phyloP scores from a whole-genome alignment of 1,140 invertebrate genomes.

The Calliopsis andreniformis region DNA sequence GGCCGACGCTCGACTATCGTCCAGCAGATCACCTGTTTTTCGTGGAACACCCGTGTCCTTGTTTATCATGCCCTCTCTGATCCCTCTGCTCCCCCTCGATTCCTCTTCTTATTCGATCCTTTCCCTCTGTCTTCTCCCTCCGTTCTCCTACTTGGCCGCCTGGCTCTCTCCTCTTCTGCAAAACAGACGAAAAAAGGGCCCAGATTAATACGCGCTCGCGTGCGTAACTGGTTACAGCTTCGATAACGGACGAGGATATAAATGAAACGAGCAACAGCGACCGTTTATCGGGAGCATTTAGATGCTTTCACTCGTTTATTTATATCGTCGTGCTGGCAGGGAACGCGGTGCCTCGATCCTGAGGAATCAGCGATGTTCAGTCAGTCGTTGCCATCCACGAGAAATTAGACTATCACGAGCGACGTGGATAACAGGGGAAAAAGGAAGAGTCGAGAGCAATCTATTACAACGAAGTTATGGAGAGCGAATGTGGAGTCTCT shows the following conservation, averaged over 20 bases:
- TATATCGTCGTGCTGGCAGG: background rate
- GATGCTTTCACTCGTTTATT: constrained; percentile 23
- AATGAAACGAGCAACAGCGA: constrained; percentile 14
- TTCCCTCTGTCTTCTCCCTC: constrained; percentile 4
- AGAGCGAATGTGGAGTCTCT: too few relatives aligned
- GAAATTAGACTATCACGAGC: too few relatives aligned
- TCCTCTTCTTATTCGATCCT: constrained; percentile 18
- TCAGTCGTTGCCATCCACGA: background rate
- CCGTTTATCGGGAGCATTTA: background rate
- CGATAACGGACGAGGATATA: background rate
- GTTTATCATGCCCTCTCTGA: constrained; percentile 65
- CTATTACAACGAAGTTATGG: too few relatives aligned
- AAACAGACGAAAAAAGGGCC: constrained; percentile 9
- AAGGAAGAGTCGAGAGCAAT: background rate
- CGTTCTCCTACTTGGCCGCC: constrained; percentile 9
- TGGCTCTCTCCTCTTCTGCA: constrained; percentile 29
- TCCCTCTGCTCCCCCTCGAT: background rate
- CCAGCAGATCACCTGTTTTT: constrained; percentile 58
- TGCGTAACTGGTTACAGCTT: background rate
- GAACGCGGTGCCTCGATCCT: constrained; percentile 11
- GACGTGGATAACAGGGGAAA: too few relatives aligned
- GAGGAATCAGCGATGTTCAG: background rate
- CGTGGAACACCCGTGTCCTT: constrained; percentile 51
- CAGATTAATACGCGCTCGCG: constrained; percentile 1
- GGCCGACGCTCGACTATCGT: constrained; percentile 21